These are phyloP conservation scores for Macrophya annulata DNA, from an alignment of 2,888 invertebrate species.

Conservation along the genomic window DNA sequence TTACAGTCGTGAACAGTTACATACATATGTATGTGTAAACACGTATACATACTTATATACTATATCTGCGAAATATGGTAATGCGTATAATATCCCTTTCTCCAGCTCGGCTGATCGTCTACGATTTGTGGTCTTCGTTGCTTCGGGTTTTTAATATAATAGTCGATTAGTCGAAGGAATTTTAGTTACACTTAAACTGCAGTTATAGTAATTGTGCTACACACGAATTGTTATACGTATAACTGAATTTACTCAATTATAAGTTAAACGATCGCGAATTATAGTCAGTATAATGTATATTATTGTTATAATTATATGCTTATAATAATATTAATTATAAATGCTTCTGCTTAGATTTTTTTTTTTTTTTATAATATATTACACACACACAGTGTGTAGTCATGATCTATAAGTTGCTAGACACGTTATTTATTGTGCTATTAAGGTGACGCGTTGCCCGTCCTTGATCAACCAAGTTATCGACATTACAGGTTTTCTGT, in stretches of 20 bases:
- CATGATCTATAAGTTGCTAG: too few species aligned
- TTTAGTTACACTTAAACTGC: neutral
- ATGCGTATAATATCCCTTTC: neutral
- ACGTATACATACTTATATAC: neutral
- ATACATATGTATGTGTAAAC: neutral
- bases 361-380: too few species aligned
- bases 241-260: neutral
- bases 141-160: neutral
- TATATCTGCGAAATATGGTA: neutral
- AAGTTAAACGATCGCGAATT: neutral
- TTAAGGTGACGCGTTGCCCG: too few species aligned
- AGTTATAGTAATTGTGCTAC: neutral
- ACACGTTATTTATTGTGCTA: too few species aligned
- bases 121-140: neutral
- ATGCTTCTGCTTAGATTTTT: too few species aligned
- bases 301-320: neutral
- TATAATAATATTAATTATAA: too few species aligned
- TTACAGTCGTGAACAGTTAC: neutral
- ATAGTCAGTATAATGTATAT: conserved; percentile 10
- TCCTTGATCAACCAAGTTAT: too few species aligned
- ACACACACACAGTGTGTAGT: too few species aligned
- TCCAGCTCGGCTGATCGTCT: neutral
- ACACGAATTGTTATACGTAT: neutral
- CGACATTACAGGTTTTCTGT: too few species aligned
- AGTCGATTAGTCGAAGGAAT: neutral